Conservation (phyloP, 23 tunicate genomes). For the Halocynthia aurantium region DNA sequence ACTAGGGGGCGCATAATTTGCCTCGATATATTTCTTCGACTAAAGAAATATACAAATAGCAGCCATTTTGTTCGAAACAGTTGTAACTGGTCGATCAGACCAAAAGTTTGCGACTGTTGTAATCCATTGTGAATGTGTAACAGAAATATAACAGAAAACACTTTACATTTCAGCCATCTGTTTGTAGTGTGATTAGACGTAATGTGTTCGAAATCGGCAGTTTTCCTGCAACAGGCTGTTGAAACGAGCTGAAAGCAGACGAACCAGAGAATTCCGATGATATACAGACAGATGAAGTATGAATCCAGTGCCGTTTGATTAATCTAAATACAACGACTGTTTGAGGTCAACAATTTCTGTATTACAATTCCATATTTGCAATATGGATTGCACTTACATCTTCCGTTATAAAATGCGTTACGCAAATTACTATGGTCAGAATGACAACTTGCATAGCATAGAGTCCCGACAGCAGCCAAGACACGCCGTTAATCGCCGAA, state of each 20-base stretch:
- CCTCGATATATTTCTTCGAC: too few relatives aligned
- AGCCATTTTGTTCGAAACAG: neutral
- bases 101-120: too few relatives aligned
- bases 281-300: slow-evolving; percentile 31
- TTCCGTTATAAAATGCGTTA: slow-evolving; percentile 36
- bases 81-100: too few relatives aligned
- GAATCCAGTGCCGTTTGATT: slow-evolving; percentile 41
- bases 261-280: slow-evolving; percentile 30
- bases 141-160: neutral
- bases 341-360: neutral
- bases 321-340: slow-evolving; percentile 14
- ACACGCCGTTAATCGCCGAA: neutral
- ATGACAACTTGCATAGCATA: slow-evolving; percentile 61
- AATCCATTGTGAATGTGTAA: too few relatives aligned
- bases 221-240: slow-evolving; percentile 35
- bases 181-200: slow-evolving; percentile 57
- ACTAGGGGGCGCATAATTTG: too few relatives aligned
- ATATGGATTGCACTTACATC: slow-evolving; percentile 37
- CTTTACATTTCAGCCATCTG: slow-evolving; percentile 61
- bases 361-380: too few relatives aligned
- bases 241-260: slow-evolving; percentile 37
- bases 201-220: slow-evolving; percentile 26
- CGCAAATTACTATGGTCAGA: slow-evolving; percentile 35
- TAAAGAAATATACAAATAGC: too few relatives aligned
- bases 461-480: slow-evolving; percentile 46